phyloP scores from a whole-genome alignment of 1,140 invertebrate genomes.

The Cydia strobilella region DNA sequence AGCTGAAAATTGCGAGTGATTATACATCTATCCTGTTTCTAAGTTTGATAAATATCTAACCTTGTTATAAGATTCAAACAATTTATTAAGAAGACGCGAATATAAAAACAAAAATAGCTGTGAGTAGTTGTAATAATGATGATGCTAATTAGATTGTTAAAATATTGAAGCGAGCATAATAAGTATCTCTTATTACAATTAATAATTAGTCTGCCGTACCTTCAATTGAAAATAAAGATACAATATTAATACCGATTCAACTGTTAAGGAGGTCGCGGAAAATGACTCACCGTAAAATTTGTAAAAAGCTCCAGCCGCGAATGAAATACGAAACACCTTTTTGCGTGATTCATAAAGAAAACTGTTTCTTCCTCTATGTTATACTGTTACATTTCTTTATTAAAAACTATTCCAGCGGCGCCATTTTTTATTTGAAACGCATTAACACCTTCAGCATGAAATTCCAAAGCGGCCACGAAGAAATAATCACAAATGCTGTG shows the following conservation, averaged over 20 bases:
- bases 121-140: not conserved
- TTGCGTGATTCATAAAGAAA: constrained; percentile 26
- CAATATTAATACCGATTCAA: constrained; percentile 15
- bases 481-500: not conserved
- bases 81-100: not conserved
- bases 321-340: constrained; percentile 24
- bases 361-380: constrained; percentile 23
- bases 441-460: not conserved
- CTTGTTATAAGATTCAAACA: not conserved
- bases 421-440: not conserved
- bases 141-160: not conserved
- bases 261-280: constrained; percentile 7
- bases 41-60: not conserved
- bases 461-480: not conserved
- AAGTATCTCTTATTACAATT: too few species aligned
- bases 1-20: not conserved
- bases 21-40: constrained; percentile 5
- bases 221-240: too few species aligned
- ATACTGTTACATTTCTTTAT: constrained; percentile 30
- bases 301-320: constrained; percentile 16
- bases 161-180: not conserved
- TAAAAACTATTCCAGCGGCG: constrained; percentile 11
- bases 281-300: constrained; percentile 16
- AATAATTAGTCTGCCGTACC: too few species aligned
- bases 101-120: too few species aligned